phyloP scores from a whole-genome alignment of 2,113 vertebrate species.

The Eretmochelys imbricata region DNA sequence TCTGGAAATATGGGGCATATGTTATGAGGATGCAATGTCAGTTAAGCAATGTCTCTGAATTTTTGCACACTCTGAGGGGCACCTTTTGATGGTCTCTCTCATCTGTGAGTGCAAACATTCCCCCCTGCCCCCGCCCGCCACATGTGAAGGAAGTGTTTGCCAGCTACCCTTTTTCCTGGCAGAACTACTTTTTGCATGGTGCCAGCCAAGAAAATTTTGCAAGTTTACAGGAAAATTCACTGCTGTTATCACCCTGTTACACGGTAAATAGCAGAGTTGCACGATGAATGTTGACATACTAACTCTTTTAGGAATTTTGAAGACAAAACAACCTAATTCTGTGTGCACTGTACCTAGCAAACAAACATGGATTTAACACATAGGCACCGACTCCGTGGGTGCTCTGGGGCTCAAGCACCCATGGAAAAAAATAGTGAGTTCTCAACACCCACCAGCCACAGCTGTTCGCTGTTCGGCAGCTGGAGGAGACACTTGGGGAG shows the following conservation, averaged over 20 bases:
- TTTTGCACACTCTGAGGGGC: background rate
- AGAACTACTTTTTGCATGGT: background rate
- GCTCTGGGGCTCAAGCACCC: too few relatives aligned
- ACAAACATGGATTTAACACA: background rate
- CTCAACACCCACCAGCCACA: too few relatives aligned
- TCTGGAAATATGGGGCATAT: background rate
- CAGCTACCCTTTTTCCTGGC: background rate
- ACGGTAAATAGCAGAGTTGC: slow-evolving; percentile 49
- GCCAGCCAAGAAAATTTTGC: slow-evolving; percentile 38
- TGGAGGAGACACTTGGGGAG: too few relatives aligned
- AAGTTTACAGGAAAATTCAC: slow-evolving; percentile 54
- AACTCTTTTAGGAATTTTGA: slow-evolving; percentile 26
- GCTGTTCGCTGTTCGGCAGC: too few relatives aligned
- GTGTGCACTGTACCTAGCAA: background rate
- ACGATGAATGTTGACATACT: slow-evolving; percentile 11
- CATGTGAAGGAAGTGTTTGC: background rate
- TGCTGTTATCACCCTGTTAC: slow-evolving; percentile 27
- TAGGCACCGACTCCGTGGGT: too few relatives aligned
- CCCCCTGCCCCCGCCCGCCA: accelerated
- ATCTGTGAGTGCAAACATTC: background rate
- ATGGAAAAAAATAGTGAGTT: too few relatives aligned
- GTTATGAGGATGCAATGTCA: background rate
- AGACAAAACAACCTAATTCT: background rate
- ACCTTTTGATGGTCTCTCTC: background rate
- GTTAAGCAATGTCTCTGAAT: background rate